Evolutionary conservation across 2,797 vertebrate genomes (phyloP).

Genomic region (Sebastes itinus): DNA sequence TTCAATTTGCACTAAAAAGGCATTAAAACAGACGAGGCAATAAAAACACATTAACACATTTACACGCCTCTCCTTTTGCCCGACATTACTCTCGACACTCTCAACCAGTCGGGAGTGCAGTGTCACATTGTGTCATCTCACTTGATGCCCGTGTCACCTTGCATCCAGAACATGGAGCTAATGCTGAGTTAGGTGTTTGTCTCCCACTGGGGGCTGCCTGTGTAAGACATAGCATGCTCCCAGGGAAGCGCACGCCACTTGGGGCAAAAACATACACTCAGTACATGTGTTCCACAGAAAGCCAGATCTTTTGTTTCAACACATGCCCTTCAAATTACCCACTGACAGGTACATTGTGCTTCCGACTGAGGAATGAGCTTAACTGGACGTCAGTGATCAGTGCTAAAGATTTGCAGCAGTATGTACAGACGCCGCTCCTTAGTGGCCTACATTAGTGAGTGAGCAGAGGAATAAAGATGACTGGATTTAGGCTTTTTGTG

Average conservation of each 20-base stretch:
- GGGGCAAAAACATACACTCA: background rate
- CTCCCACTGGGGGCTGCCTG: slow-evolving; percentile 18
- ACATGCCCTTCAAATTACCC: slow-evolving; percentile 47
- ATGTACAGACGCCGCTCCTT: slow-evolving; percentile 11
- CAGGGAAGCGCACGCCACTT: background rate
- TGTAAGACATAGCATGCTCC: slow-evolving; percentile 21
- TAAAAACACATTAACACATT: background rate
- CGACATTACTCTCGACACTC: background rate
- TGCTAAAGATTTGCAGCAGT: slow-evolving; percentile 34
- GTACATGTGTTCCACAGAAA: slow-evolving; percentile 7
- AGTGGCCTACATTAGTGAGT: slow-evolving; percentile 46
- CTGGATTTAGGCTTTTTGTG: slow-evolving; percentile 61
- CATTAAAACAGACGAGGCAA: background rate
- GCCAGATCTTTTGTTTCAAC: slow-evolving; percentile 10
- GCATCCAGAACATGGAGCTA: slow-evolving; percentile 13
- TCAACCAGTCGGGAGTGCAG: slow-evolving; percentile 1
- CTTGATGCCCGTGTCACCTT: slow-evolving; percentile 49
- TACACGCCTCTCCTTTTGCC: background rate
- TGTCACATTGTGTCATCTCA: slow-evolving; percentile 39
- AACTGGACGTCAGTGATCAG: slow-evolving; percentile 38
- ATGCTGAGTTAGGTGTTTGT: slow-evolving; percentile 53
- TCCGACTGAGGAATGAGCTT: slow-evolving; percentile 39
- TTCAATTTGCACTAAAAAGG: background rate
- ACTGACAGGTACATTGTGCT: slow-evolving; percentile 30
- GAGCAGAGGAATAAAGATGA: slow-evolving; percentile 63